Conservation (phyloP, 2,888 invertebrate genomes). For the Onthophagus sagittarius region DNA sequence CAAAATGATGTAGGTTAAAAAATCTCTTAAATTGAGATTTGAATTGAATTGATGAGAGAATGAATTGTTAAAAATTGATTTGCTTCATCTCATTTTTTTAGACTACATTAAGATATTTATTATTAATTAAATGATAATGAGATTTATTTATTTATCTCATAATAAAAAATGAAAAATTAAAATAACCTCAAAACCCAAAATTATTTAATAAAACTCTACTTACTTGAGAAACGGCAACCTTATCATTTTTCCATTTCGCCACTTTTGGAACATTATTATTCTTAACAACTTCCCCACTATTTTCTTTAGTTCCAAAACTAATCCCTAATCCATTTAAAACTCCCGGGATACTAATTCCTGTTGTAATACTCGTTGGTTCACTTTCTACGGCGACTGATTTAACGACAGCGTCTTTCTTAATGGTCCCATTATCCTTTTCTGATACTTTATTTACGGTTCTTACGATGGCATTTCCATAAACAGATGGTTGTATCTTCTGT, state of each 20-base stretch:
- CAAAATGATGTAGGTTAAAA: no score
- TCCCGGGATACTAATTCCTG: conserved; percentile 43
- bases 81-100: conserved; percentile 25
- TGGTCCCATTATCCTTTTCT: conserved; percentile 1
- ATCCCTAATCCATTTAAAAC: conserved; percentile 47
- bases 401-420: conserved; percentile 18
- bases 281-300: conserved; percentile 31
- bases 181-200: not conserved
- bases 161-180: not conserved
- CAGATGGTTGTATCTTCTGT: conserved; percentile 49
- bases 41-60: no score
- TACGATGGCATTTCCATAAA: conserved; percentile 41
- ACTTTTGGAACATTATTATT: conserved; percentile 21
- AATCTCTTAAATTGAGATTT: no score
- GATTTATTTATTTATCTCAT: no score
- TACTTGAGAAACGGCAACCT: conserved; percentile 15
- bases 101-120: no score
- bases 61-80: no score
- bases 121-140: no score
- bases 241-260: conserved; percentile 52
- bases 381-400: conserved; percentile 15
- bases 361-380: conserved; percentile 24
- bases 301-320: conserved; percentile 39
- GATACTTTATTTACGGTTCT: conserved; percentile 36
- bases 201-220: not conserved